Evolutionary conservation across 2,888 invertebrate genomes (phyloP), one percentile per base, ranked within the genome.

Genomic region (Calliphora vomitoria): DNA sequence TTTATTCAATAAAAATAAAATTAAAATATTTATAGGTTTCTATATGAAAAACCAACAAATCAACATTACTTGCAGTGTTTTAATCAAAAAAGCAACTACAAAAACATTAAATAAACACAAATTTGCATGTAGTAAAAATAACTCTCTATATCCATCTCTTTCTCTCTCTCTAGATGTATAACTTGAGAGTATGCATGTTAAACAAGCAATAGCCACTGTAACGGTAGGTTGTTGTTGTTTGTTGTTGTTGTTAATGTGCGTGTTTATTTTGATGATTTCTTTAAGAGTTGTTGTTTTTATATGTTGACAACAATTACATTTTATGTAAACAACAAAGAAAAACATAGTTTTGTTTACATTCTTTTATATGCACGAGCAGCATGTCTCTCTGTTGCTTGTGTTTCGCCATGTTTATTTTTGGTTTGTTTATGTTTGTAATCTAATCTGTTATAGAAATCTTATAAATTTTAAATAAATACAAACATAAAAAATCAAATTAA

Each of bases 1-100:
- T 82, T 71, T 80, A 83, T 76, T 76, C 64, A 79, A 79, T 82
- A 69, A 74, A 66, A 62, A 82, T 8, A 20, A 5, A 31, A 44
- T 11, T 44, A 10, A 44, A 31, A 62, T 20, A 38, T 44, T 44
- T n/a, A 58, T n/a, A 25, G 50, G 8, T 18, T 8, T 8, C 18
- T 5, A 53, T n/a, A 18, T 35, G 15, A 60, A 58, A 58, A 25
- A 25, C 2, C 8, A 58, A 60, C 8, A 60, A 3, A 35, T 2
- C 5, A 38, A 41, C 20, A 66, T 25, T 68, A 55, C 1, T 44
- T 13, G 8, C 18, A 35, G 13, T 31, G 31, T 31, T 60, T 20
- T 41, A 4, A 50, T 35, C 50, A 31, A 75, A 47, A 10, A 74
- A 74, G n/a, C n/a, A 74, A 74, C 58, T 55, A 47, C 15, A 15